A percentile compares a stretch with the other conserved stretches of the same genome.
Evolutionary conservation across 1,140 invertebrate genomes (phyloP).

Genomic region (Solenopsis invicta): DNA sequence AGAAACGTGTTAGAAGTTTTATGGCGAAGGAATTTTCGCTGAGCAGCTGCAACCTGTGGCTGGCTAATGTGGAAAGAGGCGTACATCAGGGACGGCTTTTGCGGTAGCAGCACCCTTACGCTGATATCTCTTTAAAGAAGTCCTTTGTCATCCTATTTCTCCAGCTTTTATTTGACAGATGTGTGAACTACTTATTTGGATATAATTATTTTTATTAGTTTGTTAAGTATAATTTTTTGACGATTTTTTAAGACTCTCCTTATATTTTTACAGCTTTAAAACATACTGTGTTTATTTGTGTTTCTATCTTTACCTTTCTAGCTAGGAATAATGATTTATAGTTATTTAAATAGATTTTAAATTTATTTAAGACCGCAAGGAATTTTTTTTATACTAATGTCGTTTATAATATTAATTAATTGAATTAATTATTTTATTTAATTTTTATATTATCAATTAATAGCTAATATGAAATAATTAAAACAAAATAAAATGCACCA

Average conservation of each 20-base stretch:
- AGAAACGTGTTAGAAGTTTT: conserved; percentile 52
- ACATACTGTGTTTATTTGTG: not conserved
- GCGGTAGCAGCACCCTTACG: not conserved
- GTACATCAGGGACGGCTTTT: conserved; percentile 38
- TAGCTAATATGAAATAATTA: too few species aligned
- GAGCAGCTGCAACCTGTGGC: conserved; percentile 83
- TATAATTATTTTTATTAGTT: conserved; percentile 14
- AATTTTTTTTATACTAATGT: not conserved
- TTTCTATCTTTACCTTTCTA: not conserved
- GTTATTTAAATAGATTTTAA: not conserved
- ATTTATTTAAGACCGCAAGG: not conserved
- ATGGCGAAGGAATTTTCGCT: conserved; percentile 72
- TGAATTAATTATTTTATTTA: not conserved
- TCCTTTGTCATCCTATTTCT: not conserved
- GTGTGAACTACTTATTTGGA: not conserved
- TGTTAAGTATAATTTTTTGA: not conserved
- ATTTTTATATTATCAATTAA: too few species aligned
- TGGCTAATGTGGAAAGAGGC: conserved; percentile 28
- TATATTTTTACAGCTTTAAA: not conserved
- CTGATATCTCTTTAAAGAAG: not conserved
- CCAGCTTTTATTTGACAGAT: not conserved
- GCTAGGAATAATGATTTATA: not conserved
- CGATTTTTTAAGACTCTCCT: not conserved
- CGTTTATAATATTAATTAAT: not conserved
- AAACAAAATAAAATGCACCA: too few species aligned